A percentile compares a stretch with the other conserved stretches of the same genome.
Evolutionary conservation across 2,888 invertebrate species (phyloP).

Genomic region (Tetranychus piercei): DNA sequence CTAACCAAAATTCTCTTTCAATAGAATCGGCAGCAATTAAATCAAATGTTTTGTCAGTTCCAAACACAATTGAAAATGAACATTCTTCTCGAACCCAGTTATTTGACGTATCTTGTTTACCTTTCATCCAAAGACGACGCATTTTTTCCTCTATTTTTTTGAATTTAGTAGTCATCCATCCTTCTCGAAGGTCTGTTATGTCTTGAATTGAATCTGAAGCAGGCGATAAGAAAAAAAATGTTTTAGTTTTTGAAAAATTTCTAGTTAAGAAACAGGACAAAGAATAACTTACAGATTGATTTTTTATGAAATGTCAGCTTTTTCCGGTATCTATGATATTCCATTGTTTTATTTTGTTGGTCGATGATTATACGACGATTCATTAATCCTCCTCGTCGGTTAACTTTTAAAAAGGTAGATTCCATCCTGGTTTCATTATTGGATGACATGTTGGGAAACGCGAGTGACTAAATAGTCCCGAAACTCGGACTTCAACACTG

Average conservation of each 20-base stretch:
- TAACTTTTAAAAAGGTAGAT: neutral
- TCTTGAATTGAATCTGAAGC: neutral
- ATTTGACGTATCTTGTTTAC: neutral
- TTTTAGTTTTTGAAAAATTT: neutral
- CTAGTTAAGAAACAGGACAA: too few relatives aligned
- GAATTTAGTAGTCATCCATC: neutral
- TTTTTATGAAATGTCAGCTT: neutral
- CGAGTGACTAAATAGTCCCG: too few relatives aligned
- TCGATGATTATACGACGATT: constrained; percentile 2
- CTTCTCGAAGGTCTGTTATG: neutral
- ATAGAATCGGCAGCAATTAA: constrained; percentile 5
- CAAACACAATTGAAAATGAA: constrained; percentile 11
- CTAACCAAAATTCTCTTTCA: neutral
- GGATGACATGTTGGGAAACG: neutral
- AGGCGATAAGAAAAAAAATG: neutral
- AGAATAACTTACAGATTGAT: neutral
- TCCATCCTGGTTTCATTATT: neutral
- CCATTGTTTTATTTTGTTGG: neutral
- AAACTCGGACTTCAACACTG: too few relatives aligned
- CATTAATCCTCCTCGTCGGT: constrained; percentile 1
- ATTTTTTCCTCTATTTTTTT: constrained; percentile 2
- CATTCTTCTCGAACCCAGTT: constrained; percentile 6
- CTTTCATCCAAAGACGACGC: neutral
- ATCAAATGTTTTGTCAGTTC: constrained; percentile 1
- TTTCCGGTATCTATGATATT: neutral